These are phyloP conservation scores for Formica exsecta DNA, from an alignment of 1,140 invertebrate species.

Conservation along the genomic window DNA sequence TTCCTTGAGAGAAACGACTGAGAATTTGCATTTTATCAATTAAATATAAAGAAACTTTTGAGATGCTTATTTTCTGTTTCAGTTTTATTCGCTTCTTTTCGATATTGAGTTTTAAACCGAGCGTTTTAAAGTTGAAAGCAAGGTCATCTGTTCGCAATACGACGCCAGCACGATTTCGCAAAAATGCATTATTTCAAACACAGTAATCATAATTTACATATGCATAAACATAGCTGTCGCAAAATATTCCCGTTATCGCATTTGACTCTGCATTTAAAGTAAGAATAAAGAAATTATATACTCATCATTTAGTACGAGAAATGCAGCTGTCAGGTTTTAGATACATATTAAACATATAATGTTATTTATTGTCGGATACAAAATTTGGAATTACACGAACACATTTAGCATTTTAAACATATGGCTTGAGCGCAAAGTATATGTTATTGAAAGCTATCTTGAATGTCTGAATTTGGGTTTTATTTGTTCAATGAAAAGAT, in stretches of 20 bases:
- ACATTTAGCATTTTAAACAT: not conserved
- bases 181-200: conserved; percentile 15
- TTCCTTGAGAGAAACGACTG: not conserved
- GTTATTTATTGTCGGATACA: not conserved
- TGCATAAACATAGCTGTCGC: conserved; percentile 29
- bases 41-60: not conserved
- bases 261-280: conserved; percentile 31
- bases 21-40: not conserved
- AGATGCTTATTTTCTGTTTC: conserved; percentile 54
- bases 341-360: not conserved
- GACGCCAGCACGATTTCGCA: not conserved
- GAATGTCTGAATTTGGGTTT: not conserved
- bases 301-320: not conserved
- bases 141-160: conserved; percentile 10
- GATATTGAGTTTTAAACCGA: conserved; percentile 48
- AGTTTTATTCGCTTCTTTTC: conserved; percentile 53
- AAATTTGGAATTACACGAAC: not conserved
- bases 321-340: conserved; percentile 7
- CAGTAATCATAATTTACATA: not conserved
- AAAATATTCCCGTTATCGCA: not conserved
- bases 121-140: conserved; percentile 55
- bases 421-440: not conserved
- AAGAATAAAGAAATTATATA: conserved; percentile 12
- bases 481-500: not conserved
- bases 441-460: not conserved